Evolutionary conservation across 1,140 invertebrate species (phyloP).

Genomic region (Drosophila ogumai): DNA sequence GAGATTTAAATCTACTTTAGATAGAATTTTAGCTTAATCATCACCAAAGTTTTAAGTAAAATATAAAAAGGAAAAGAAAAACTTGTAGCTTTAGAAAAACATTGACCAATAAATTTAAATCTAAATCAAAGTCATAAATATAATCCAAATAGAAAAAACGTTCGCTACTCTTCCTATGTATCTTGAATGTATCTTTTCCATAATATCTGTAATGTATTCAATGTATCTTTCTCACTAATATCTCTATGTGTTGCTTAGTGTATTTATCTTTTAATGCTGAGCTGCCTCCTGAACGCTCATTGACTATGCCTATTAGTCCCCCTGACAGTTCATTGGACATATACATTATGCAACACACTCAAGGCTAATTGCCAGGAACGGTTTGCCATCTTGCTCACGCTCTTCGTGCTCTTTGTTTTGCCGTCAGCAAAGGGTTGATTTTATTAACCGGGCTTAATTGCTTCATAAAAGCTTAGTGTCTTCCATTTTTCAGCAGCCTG

Average conservation of each 20-base stretch:
- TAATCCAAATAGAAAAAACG: too few relatives aligned
- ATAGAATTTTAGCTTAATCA: too few relatives aligned
- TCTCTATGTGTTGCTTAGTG: not conserved
- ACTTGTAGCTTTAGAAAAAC: too few relatives aligned
- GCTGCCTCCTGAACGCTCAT: not conserved
- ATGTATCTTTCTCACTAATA: not conserved
- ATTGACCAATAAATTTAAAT: too few relatives aligned
- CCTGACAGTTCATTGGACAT: conserved; percentile 32
- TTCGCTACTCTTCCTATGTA: too few relatives aligned
- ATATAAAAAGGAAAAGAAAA: too few relatives aligned
- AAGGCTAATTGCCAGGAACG: conserved; percentile 30
- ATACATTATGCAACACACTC: conserved; percentile 38
- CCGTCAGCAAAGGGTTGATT: conserved; percentile 36
- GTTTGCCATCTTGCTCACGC: not conserved
- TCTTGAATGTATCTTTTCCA: not conserved
- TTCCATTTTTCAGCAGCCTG: conserved; percentile 32
- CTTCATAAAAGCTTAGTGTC: conserved; percentile 46
- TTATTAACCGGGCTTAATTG: conserved; percentile 52
- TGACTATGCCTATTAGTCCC: conserved; percentile 26
- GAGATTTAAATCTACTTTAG: too few relatives aligned
- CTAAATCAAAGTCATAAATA: too few relatives aligned
- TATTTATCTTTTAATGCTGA: conserved; percentile 6
- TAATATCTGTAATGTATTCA: not conserved
- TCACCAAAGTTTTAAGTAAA: too few relatives aligned
- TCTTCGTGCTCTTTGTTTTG: conserved; percentile 3